Conservation (phyloP, 1,140 invertebrate genomes). For the Triops cancriformis region DNA sequence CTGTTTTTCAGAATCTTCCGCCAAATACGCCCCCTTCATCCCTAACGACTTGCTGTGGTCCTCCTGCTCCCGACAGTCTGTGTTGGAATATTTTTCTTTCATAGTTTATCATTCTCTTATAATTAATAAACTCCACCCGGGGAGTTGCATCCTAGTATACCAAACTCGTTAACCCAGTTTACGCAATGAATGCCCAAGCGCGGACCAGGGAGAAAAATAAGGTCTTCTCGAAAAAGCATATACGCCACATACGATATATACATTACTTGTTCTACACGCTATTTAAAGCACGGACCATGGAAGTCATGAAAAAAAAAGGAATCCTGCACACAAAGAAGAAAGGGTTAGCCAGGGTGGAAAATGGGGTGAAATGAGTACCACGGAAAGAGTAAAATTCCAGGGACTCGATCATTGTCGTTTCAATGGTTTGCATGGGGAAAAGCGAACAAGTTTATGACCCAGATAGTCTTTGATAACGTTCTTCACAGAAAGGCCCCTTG, state of each 20-base stretch:
- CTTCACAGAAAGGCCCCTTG: too few species aligned
- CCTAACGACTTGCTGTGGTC: background rate
- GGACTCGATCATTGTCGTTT: background rate
- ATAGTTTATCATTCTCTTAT: background rate
- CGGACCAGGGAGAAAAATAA: background rate
- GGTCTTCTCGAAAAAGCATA: background rate
- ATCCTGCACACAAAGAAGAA: background rate
- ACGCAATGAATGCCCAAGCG: background rate
- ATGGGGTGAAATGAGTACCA: background rate
- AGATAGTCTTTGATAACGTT: background rate
- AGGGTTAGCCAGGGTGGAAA: background rate
- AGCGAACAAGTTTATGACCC: background rate
- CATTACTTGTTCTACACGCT: background rate
- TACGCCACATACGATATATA: background rate
- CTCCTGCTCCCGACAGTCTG: background rate
- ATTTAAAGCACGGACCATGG: too few species aligned
- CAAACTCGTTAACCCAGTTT: background rate
- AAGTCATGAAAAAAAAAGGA: too few species aligned
- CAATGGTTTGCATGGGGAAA: background rate
- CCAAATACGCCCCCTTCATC: slow-evolving; percentile 2
- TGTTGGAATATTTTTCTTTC: background rate
- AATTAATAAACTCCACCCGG: background rate
- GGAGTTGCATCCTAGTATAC: background rate
- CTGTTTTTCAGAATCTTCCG: background rate
- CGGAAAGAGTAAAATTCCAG: background rate